Evolutionary conservation across 1,140 invertebrate genomes (phyloP).

Genomic region (Tetragnatha versicolor): DNA sequence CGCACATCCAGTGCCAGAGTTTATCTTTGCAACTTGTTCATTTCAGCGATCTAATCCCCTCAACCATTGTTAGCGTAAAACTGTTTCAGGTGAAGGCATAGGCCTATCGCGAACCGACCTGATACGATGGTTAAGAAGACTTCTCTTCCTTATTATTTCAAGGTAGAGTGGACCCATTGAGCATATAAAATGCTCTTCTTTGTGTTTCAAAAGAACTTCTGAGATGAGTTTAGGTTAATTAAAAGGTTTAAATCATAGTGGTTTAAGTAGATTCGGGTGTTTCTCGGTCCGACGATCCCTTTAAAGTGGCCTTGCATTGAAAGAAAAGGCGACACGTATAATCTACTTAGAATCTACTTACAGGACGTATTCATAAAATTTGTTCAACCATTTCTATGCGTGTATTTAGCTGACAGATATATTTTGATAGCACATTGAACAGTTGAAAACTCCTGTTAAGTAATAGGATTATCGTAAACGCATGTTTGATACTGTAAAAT

Average conservation of each 20-base stretch:
- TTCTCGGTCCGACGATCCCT: too few relatives aligned
- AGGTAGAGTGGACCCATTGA: slow-evolving; percentile 4
- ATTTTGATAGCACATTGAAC: too few relatives aligned
- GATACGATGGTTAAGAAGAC: not conserved
- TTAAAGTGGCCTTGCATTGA: too few relatives aligned
- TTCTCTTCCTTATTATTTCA: slow-evolving; percentile 3
- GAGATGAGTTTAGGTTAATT: slow-evolving; percentile 23
- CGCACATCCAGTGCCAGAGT: slow-evolving; percentile 14
- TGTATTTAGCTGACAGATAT: too few relatives aligned
- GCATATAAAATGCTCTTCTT: not conserved
- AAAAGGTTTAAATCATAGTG: not conserved
- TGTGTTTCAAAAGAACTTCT: slow-evolving; percentile 15
- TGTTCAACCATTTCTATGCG: too few relatives aligned
- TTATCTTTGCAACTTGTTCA: slow-evolving; percentile 43
- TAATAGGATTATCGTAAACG: too few relatives aligned
- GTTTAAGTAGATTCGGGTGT: not conserved
- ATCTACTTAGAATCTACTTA: too few relatives aligned
- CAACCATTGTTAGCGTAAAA: slow-evolving; percentile 35
- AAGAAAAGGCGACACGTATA: too few relatives aligned
- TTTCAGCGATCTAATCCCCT: slow-evolving; percentile 26
- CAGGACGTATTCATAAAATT: too few relatives aligned
- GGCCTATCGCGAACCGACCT: not conserved
- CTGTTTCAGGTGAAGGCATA: too few relatives aligned
- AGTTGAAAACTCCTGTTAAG: too few relatives aligned
- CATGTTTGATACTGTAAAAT: too few relatives aligned